Conservation (phyloP, 2,797 vertebrate species). For the Acipenser oxyrinchus region DNA sequence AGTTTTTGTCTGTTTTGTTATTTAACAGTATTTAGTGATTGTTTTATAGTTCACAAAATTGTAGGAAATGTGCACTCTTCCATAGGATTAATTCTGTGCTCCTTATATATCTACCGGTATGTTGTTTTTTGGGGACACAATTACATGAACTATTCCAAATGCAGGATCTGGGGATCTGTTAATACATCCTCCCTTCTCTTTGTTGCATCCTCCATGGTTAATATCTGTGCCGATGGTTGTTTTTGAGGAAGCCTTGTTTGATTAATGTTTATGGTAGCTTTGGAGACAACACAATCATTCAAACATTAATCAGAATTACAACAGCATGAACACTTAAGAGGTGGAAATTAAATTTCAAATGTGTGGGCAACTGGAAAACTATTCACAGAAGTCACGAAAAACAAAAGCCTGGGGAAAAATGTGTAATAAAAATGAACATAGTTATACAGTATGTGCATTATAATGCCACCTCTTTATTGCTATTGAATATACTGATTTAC, state of each 20-base stretch:
- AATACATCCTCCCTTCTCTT: too few species aligned
- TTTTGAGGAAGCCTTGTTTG: constrained; percentile 17
- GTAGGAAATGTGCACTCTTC: too few species aligned
- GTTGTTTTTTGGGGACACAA: too few species aligned
- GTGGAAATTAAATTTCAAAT: background rate
- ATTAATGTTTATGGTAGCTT: constrained; percentile 10
- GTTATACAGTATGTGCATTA: background rate
- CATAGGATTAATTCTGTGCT: too few species aligned
- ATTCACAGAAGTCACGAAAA: background rate
- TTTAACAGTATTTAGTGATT: too few species aligned
- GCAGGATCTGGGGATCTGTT: background rate
- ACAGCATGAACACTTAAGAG: background rate
- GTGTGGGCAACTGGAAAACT: background rate
- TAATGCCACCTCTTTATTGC: background rate
- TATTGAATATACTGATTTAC: background rate
- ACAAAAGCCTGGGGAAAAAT: background rate
- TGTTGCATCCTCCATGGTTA: background rate
- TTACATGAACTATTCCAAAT: background rate
- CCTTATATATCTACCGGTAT: too few species aligned
- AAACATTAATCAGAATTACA: constrained; percentile 4
- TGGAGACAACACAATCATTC: background rate
- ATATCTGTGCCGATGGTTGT: constrained; percentile 3
- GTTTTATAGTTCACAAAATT: too few species aligned
- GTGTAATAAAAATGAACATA: background rate
- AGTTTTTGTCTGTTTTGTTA: background rate